Percentiles rank a stretch among this genome's conserved stretches.
These are phyloP conservation scores for Zoanthus gigantus DNA, from an alignment of 92 coral and sea anemone species.

Conservation along the genomic window DNA sequence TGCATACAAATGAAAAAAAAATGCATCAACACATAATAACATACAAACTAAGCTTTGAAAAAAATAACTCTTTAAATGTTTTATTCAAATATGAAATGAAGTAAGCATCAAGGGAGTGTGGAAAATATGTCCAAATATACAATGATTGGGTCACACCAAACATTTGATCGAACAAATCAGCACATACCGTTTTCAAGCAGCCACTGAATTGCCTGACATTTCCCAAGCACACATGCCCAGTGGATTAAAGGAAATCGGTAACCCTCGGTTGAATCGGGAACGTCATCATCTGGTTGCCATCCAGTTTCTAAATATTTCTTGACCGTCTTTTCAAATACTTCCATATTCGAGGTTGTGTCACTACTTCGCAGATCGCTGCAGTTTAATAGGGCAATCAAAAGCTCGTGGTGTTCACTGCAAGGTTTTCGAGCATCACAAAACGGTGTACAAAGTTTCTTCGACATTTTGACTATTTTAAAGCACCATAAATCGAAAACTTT, in stretches of 20 bases:
- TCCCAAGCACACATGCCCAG: constrained; percentile 93
- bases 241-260: constrained; percentile 86
- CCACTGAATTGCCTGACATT: constrained; percentile 80
- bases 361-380: constrained; percentile 46
- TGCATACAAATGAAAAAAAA: no score
- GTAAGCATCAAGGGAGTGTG: no score
- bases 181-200: constrained; percentile 77
- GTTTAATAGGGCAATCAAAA: constrained; percentile 69
- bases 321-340: constrained; percentile 56
- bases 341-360: constrained; percentile 33
- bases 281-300: constrained; percentile 77
- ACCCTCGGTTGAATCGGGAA: constrained; percentile 72
- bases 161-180: no score
- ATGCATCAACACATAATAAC: no score
- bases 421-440: constrained; percentile 72
- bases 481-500: constrained; percentile 26
- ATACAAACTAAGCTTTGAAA: no score
- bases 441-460: constrained; percentile 78
- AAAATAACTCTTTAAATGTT: no score
- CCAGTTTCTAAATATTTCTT: constrained; percentile 62
- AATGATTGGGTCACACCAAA: no score
- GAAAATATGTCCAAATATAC: no score
- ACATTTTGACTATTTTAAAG: constrained; percentile 46
- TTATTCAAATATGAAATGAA: no score
- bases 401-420: constrained; percentile 85